Evolutionary conservation across 2,797 vertebrate genomes (phyloP).

Genomic region (Phoxinus dragarum): DNA sequence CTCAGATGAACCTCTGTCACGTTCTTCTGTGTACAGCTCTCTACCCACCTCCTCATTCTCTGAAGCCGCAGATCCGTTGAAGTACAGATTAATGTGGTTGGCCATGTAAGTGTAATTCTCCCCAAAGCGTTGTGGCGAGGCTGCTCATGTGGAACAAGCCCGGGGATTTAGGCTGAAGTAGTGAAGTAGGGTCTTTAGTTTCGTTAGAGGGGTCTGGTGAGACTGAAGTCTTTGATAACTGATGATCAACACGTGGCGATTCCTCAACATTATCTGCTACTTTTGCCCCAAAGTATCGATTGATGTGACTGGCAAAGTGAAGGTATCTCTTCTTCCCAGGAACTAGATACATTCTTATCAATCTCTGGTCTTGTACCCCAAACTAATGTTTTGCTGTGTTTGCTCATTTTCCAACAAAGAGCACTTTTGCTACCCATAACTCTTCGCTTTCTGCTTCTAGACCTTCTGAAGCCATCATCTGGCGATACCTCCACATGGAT

Average conservation of each 20-base stretch:
- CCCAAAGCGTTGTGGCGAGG: constrained; percentile 66
- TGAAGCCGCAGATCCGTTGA: constrained; percentile 62
- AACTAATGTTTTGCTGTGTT: constrained; percentile 35
- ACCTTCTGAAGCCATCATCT: neutral
- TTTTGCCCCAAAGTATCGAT: constrained; percentile 76
- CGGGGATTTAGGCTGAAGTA: constrained; percentile 43
- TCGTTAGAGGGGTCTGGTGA: neutral
- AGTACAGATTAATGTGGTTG: constrained; percentile 73
- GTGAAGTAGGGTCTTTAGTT: constrained; percentile 29
- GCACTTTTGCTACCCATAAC: constrained; percentile 16
- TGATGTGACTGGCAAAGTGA: constrained; percentile 73
- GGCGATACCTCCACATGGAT: constrained; percentile 10
- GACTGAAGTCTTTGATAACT: neutral
- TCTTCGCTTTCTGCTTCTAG: constrained; percentile 13
- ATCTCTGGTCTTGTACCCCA: neutral
- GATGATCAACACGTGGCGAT: neutral
- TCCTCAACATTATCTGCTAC: constrained; percentile 55
- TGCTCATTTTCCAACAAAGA: constrained; percentile 17
- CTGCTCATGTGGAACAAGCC: constrained; percentile 73
- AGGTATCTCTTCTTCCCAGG: constrained; percentile 72
- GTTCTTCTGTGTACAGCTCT: neutral
- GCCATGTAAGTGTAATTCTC: constrained; percentile 73
- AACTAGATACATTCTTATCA: constrained; percentile 36
- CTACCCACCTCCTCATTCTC: constrained; percentile 55
- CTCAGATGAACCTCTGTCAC: neutral